Percentiles rank a stretch among this genome's conserved stretches.
phyloP scores from a whole-genome alignment of 1,140 invertebrate species.

The Anastatus disparis region DNA sequence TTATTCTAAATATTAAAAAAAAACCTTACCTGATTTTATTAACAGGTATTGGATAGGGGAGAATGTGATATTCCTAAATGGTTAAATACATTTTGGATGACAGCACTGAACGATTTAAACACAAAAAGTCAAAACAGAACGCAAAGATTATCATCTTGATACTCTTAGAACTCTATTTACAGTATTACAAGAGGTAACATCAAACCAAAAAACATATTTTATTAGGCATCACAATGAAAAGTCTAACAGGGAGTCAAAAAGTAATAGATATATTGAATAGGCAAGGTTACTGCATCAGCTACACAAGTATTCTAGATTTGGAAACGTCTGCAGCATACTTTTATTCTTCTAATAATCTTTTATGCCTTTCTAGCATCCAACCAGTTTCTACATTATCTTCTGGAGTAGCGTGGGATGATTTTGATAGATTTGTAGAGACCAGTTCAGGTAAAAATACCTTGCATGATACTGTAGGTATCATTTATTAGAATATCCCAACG shows the following conservation, averaged over 20 bases:
- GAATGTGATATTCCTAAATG: constrained; percentile 31
- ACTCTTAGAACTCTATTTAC: constrained; percentile 40
- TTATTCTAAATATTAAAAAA: neutral
- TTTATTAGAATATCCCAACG: constrained; percentile 48
- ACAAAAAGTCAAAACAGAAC: constrained; percentile 8
- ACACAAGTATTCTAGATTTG: constrained; percentile 46
- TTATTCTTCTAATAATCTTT: neutral
- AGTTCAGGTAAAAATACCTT: constrained; percentile 60
- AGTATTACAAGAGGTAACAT: constrained; percentile 41
- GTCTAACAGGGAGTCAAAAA: constrained; percentile 52
- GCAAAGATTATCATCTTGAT: constrained; percentile 20
- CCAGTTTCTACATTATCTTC: constrained; percentile 43
- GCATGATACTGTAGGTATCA: too few species aligned
- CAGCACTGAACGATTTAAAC: constrained; percentile 25
- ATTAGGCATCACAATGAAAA: constrained; percentile 52
- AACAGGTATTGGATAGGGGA: neutral
- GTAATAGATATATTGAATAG: constrained; percentile 52
- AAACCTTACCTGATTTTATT: neutral
- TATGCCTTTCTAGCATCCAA: neutral
- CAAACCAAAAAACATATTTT: constrained; percentile 53
- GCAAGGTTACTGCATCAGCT: constrained; percentile 51
- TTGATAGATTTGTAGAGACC: constrained; percentile 62
- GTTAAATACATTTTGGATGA: constrained; percentile 36
- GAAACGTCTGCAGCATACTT: constrained; percentile 38
- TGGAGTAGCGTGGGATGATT: constrained; percentile 58